These are phyloP conservation scores for Tetragnatha versicolor DNA, from an alignment of 1,140 invertebrate species.

Conservation along the genomic window DNA sequence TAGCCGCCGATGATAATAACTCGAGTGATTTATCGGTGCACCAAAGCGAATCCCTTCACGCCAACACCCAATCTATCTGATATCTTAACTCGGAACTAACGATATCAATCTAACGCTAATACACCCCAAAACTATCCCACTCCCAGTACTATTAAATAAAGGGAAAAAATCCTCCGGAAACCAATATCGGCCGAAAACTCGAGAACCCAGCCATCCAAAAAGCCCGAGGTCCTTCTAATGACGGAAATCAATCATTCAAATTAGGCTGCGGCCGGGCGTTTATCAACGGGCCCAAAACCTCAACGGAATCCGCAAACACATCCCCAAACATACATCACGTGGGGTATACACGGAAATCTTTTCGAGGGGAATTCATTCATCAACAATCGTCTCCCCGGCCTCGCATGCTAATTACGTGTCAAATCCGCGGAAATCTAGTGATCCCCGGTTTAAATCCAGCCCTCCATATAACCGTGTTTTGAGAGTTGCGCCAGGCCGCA, in stretches of 20 bases:
- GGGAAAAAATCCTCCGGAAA: too few relatives aligned
- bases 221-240: constrained; percentile 7
- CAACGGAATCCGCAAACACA: constrained; percentile 7
- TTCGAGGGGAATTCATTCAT: constrained; percentile 38
- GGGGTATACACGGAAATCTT: constrained; percentile 15
- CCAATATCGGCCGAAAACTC: background rate
- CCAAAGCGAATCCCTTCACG: too few relatives aligned
- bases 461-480: background rate
- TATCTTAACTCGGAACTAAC: too few relatives aligned
- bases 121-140: too few relatives aligned
- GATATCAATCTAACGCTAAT: too few relatives aligned
- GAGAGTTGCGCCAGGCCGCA: constrained; percentile 14
- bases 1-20: too few relatives aligned
- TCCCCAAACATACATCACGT: background rate
- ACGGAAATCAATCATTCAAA: constrained; percentile 46
- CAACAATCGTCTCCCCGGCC: constrained; percentile 32
- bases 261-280: background rate
- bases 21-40: too few relatives aligned
- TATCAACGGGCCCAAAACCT: background rate
- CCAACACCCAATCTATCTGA: too few relatives aligned
- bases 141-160: too few relatives aligned
- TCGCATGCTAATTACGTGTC: constrained; percentile 50
- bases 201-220: constrained; percentile 13
- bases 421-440: constrained; percentile 46
- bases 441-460: constrained; percentile 34